Evolutionary conservation across 2,888 invertebrate genomes (phyloP).

Genomic region (Caenorhabditis wallacei): DNA sequence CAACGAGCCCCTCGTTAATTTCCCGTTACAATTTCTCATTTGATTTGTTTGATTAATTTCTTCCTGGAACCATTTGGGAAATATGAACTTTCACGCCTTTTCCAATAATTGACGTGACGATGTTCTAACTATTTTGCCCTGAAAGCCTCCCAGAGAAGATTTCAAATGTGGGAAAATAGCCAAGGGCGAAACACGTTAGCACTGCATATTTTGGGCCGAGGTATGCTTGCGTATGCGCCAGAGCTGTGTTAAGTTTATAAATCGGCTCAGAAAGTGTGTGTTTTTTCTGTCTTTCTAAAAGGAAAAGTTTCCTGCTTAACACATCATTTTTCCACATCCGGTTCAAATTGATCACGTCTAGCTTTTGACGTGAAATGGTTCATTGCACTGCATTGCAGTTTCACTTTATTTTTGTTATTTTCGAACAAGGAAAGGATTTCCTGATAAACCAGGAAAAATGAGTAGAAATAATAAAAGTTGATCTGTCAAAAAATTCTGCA

Average conservation of each 20-base stretch:
- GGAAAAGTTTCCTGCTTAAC: constrained; percentile 37
- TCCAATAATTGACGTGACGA: constrained; percentile 25
- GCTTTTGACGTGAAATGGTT: constrained; percentile 5
- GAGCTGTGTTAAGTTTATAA: constrained; percentile 36
- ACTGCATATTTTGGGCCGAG: constrained; percentile 38
- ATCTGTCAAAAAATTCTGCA: constrained; percentile 18
- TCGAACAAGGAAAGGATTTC: constrained; percentile 18
- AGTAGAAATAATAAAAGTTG: neutral
- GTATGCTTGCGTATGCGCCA: constrained; percentile 24
- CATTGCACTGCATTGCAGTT: neutral
- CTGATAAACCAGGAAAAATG: constrained; percentile 1
- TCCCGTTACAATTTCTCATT: neutral
- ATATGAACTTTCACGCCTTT: neutral
- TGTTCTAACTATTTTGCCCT: constrained; percentile 54
- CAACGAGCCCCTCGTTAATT: neutral
- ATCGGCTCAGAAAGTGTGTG: constrained; percentile 45
- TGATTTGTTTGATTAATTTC: neutral
- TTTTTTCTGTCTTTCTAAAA: neutral
- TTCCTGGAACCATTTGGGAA: neutral
- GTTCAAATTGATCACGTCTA: constrained; percentile 13
- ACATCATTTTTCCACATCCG: constrained; percentile 32
- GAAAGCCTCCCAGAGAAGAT: constrained; percentile 42
- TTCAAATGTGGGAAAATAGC: constrained; percentile 66
- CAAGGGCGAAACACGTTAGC: constrained; percentile 55
- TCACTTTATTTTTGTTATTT: too few species aligned